A percentile compares a stretch with the other conserved stretches of the same genome.
Evolutionary conservation across 2,113 vertebrate species (phyloP).

Genomic region (Taurulus bubalis): DNA sequence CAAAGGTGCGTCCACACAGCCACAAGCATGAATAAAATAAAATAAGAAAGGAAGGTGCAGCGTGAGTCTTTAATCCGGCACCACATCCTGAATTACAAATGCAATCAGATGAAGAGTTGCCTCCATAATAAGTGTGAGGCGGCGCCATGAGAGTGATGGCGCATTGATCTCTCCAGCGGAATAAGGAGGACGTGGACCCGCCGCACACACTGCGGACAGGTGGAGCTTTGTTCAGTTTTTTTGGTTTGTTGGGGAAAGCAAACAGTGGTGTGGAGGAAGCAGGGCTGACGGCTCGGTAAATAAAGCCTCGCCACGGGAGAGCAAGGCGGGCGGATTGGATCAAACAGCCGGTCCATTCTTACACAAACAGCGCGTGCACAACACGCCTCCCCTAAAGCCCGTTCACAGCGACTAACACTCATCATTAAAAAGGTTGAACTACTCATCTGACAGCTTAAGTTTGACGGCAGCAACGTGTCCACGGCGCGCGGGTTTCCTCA

Average conservation of each 20-base stretch:
- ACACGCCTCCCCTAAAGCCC: not conserved
- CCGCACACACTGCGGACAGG: not conserved
- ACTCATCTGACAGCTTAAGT: constrained; percentile 3
- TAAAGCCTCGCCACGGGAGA: not conserved
- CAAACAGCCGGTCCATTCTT: too few relatives aligned
- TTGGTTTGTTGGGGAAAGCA: not conserved
- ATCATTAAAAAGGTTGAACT: not conserved
- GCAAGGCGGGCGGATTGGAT: not conserved
- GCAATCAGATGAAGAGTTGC: not conserved
- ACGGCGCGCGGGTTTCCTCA: not conserved
- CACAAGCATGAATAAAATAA: too few relatives aligned
- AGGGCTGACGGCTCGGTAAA: not conserved
- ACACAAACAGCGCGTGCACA: too few relatives aligned
- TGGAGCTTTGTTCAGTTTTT: not conserved
- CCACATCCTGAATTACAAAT: too few relatives aligned
- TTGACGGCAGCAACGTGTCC: constrained; percentile 7
- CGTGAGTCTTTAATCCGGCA: not conserved
- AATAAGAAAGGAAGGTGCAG: not conserved
- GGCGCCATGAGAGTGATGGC: not conserved
- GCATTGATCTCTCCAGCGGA: not conserved
- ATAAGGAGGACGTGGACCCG: not conserved
- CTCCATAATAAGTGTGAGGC: not conserved
- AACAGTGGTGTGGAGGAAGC: not conserved
- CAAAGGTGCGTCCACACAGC: not conserved
- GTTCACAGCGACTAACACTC: not conserved